Evolutionary conservation across 1,140 invertebrate genomes (phyloP).

Genomic region (Whitmania pigra): DNA sequence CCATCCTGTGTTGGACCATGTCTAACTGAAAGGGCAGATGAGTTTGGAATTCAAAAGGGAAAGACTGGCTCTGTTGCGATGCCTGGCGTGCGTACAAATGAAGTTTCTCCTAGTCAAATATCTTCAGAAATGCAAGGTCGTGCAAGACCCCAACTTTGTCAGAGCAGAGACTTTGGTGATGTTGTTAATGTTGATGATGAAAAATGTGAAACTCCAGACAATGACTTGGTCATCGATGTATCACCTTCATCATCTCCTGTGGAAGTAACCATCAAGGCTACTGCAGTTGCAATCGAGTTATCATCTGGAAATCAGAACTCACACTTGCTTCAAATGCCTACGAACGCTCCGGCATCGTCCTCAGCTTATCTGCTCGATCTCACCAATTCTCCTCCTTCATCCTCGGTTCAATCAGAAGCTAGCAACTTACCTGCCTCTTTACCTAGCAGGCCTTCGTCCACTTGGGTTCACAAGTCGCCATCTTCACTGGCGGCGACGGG

Average conservation of each 20-base stretch:
- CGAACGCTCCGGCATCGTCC: not conserved
- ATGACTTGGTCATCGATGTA: constrained; percentile 5
- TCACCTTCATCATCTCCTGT: not conserved
- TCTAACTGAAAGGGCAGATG: not conserved
- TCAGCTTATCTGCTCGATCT: constrained; percentile 3
- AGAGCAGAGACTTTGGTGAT: not conserved
- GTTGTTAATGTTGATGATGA: not conserved
- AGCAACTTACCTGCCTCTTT: not conserved
- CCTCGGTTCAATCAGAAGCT: not conserved
- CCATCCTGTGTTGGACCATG: not conserved
- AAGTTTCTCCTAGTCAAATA: not conserved
- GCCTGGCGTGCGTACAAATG: not conserved
- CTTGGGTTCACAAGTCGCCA: not conserved
- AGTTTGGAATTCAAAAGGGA: not conserved
- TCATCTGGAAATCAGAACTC: not conserved
- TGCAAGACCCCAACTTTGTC: no score
- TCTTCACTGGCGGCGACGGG: not conserved
- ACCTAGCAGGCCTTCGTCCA: not conserved
- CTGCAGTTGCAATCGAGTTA: not conserved
- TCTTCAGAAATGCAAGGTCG: no score
- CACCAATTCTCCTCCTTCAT: not conserved
- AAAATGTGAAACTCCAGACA: not conserved
- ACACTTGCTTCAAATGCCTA: not conserved
- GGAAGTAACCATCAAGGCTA: not conserved
- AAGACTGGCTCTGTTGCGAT: not conserved